Evolutionary conservation across 2,888 invertebrate species (phyloP), one percentile per base, ranked within the genome.

Genomic region (Zygogramma bicolorata): DNA sequence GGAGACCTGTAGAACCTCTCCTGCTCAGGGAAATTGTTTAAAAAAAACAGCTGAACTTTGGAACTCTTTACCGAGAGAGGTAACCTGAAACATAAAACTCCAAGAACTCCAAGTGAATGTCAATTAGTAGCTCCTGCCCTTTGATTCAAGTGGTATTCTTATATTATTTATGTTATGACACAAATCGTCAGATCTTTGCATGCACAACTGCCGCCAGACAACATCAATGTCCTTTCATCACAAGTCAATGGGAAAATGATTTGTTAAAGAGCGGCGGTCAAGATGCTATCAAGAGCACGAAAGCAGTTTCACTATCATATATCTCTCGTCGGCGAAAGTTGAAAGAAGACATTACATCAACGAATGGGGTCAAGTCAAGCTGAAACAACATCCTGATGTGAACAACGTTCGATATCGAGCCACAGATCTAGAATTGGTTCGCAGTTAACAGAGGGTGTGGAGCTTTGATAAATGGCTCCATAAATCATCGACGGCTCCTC

Each of bases 351-450:
- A 86, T 87, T 86, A 86, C 83, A 82, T 83, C 84, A 86, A 87
- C 85, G 85, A 87, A 87, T 86, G 87, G 86, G 87, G 86, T 83
- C 86, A 86, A 85, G 84, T 85, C 85, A 83, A 84, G 86, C 86
- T 84, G 85, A 86, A 87, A 87, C 86, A 87, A 86, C 86, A 86
- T 85, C 84, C 83, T 83, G 84, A 84, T 82, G 81, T 81, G 82
- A 81, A 82, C 81, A 80, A 80, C 80, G 80, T 77, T 82, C 79
- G 79, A 82, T 86, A 85, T 86, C 85, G 46, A 20, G 29, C 88
- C 89, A 88, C 88, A 89, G 88, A 89, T 89, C 89, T 89, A 87
- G 87, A 88, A 89, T 89, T 88, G 89, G 89, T 88, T 88, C 87
- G 86, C 87, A 86, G 86, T 86, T 86, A 86, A 85, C 86, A 86